Evolutionary conservation across 2,888 invertebrate genomes (phyloP).

Genomic region (Napeogenes sylphis): DNA sequence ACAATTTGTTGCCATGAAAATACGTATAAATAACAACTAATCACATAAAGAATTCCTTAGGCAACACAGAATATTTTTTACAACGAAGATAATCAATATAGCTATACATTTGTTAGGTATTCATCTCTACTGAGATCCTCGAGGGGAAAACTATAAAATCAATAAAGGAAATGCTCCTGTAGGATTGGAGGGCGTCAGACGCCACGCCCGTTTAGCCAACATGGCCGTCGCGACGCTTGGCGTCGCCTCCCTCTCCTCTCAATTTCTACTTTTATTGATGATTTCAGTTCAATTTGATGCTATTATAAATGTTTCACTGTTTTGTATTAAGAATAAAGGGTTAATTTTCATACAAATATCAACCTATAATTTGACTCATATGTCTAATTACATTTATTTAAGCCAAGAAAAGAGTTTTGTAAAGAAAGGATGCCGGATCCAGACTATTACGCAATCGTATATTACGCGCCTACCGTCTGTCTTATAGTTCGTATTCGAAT

Average conservation of each 20-base stretch:
- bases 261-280: neutral
- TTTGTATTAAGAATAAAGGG: neutral
- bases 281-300: too few relatives aligned
- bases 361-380: neutral
- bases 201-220: constrained; percentile 55
- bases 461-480: constrained; percentile 63
- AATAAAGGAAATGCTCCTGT: constrained; percentile 54
- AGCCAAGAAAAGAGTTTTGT: constrained; percentile 40
- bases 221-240: constrained; percentile 54
- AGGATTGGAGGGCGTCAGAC: constrained; percentile 58
- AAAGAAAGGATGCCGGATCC: constrained; percentile 66
- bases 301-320: neutral
- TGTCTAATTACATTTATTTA: too few relatives aligned
- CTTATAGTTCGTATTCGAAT: constrained; percentile 31
- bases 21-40: too few relatives aligned
- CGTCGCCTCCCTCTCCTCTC: constrained; percentile 30
- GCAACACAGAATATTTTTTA: too few relatives aligned
- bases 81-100: neutral
- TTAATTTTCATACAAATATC: neutral
- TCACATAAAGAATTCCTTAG: too few relatives aligned
- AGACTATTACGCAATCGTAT: constrained; percentile 66
- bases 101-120: neutral
- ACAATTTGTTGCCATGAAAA: too few relatives aligned
- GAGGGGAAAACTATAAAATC: constrained; percentile 57
- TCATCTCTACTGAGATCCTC: constrained; percentile 10